Evolutionary conservation across 2,888 invertebrate species (phyloP), one percentile per base, ranked within the genome.

Genomic region (Dolomedes plantarius): DNA sequence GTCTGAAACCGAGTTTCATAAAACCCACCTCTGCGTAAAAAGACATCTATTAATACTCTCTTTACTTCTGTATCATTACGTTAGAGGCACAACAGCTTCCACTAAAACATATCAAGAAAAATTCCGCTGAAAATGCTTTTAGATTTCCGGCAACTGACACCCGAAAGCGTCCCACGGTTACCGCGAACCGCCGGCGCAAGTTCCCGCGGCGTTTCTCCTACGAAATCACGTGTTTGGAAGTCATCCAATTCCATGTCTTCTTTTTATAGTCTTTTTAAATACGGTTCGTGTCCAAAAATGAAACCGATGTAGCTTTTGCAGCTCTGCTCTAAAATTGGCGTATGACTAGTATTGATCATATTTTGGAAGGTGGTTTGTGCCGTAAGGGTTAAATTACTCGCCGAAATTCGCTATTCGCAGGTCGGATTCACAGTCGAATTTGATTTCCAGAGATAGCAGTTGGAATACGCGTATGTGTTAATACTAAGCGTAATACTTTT

Each of bases 71-170:
- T 46, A 16, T 46, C 46, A 46, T 46, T 46, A 7, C 46, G 16
- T 46, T 46, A 2, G 13, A 46, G 2, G 36, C 36, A 36, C 6
- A 16, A 46, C 46, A 46, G 16, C 46, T 16, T 46, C 46, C 13
- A 13, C 11, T 16, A 16, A 36, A 36, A 36, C 36, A 5, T 9
- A 36, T 36, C 5, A 36, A 36, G 36, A 46, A 46, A 56, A 56
- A 56, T 56, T 56, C 56, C 23, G 5, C 23, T 1, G 23, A 56
- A 56, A 56, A 56, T 56, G 56, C 23, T 16, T 56, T 56, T 56
- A 56, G 56, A 56, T 56, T 56, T 56, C 56, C 56, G 56, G 56
- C 56, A 56, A 56, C 56, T 56, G 56, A 23, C 56, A 23, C 56
- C 23, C 56, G 3, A 23, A 23, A 19, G 16, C 56, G 56, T 23